Evolutionary conservation across 2,797 vertebrate species (phyloP), one percentile per base, ranked within the genome.

Genomic region (Mus caroli): DNA sequence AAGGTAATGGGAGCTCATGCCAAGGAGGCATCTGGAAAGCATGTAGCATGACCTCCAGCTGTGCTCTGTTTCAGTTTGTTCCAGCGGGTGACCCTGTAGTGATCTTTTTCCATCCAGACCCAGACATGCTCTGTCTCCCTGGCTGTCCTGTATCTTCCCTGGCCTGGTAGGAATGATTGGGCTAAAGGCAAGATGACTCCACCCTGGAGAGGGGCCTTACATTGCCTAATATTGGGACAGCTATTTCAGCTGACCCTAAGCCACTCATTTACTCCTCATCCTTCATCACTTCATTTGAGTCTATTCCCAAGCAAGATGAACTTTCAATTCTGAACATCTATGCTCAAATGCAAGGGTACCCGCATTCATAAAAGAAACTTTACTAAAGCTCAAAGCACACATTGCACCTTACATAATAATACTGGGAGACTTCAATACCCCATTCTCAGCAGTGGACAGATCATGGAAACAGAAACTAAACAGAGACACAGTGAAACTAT

Each of bases 1-100:
- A 71, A 95, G 20, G 52, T 58, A 26, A 52, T 37, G 43, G 69
- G 78, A 91, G 43, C 93, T 78, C 17, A 85, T 97, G 95, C 98
- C 98, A 97, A 84, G 80, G 94, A 98, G 95, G 96, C 98, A 98
- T 98, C 98, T 98, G 98, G 97, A 97, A 98, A 98, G 90, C 98
- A 98, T 98, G 98, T 96, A 97, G 95, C 0, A 0, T 97, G 97
- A 97, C 96, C 98, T 98, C 96, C 96, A 97, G 97, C 77, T 88
- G 97, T 95, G 96, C 92, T 96, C 58, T 3, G 97, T 98, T 97
- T 98, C 98, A 98, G 98, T 96, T 95, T 97, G 98, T 98, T 97
- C 98, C 98, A 97, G 69, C 96, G 97, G 96, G 94, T 98, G 96
- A 96, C 98, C 98, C 97, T 94, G 92, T 52, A 62, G 84, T 94